Evolutionary conservation across 1,140 invertebrate genomes (phyloP).

Genomic region (Calosoma granatense): DNA sequence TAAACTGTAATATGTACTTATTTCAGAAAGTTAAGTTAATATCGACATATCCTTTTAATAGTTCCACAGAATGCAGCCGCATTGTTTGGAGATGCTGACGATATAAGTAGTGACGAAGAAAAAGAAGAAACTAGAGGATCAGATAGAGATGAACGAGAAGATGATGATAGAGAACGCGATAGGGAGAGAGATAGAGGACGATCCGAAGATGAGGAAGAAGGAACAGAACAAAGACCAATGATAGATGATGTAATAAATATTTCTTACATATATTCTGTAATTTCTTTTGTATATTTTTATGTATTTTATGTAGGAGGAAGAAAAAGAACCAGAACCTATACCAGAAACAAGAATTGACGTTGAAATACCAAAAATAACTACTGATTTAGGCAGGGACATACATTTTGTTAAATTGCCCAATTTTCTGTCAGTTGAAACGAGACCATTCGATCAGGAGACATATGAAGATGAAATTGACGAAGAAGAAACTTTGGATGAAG

Average conservation of each 20-base stretch:
- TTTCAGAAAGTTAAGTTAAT: conserved; percentile 3
- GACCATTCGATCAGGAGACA: conserved; percentile 88
- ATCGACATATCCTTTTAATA: conserved; percentile 12
- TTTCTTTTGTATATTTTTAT: too few relatives aligned
- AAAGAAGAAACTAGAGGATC: conserved; percentile 46
- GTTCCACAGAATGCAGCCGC: conserved; percentile 57
- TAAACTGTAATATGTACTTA: conserved; percentile 17
- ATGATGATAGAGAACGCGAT: conserved; percentile 31
- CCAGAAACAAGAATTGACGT: conserved; percentile 93
- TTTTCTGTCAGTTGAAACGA: conserved; percentile 82
- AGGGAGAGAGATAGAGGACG: conserved; percentile 31
- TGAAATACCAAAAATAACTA: conserved; percentile 90
- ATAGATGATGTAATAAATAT: conserved; percentile 13
- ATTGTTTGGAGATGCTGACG: conserved; percentile 83
- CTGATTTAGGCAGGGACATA: conserved; percentile 82
- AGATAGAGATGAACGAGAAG: conserved; percentile 28
- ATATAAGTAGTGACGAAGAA: conserved; percentile 77
- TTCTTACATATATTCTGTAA: conserved; percentile 12
- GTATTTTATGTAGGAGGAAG: conserved; percentile 36
- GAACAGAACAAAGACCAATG: conserved; percentile 31
- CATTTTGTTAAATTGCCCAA: conserved; percentile 94
- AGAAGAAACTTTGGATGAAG: conserved; percentile 95
- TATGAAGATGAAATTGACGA: conserved; percentile 99
- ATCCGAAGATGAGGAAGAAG: conserved; percentile 36
- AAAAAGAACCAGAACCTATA: conserved; percentile 63